Evolutionary conservation across 2,888 invertebrate genomes (phyloP).

Genomic region (Drosophila quinaria): DNA sequence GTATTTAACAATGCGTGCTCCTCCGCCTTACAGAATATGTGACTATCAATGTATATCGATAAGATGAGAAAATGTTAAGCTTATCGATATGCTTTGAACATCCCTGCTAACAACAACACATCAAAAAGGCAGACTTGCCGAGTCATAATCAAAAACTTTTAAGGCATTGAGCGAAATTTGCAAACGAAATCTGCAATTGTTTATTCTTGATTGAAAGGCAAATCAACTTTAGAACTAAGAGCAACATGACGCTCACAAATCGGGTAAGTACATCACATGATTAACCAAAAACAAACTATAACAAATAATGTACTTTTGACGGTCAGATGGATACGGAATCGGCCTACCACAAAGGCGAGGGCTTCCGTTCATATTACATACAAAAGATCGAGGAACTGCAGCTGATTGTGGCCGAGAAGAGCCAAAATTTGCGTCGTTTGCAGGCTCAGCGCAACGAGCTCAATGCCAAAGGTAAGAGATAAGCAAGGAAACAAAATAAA

Average conservation of each 20-base stretch:
- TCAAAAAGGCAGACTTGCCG: constrained; percentile 48
- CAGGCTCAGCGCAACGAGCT: constrained; percentile 99
- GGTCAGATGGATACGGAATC: constrained; percentile 84
- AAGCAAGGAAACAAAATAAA: too few relatives aligned
- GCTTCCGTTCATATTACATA: constrained; percentile 97
- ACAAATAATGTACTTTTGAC: background rate
- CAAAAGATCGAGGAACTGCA: constrained; percentile 99
- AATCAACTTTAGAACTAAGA: constrained; percentile 1
- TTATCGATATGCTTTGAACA: constrained; percentile 28
- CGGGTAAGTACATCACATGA: constrained; percentile 66
- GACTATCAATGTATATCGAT: background rate
- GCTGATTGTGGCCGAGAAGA: constrained; percentile 98
- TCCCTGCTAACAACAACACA: constrained; percentile 1
- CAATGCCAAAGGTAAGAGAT: constrained; percentile 95
- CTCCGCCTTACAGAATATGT: background rate
- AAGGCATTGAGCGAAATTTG: constrained; percentile 3
- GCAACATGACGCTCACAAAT: constrained; percentile 81
- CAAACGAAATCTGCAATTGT: background rate
- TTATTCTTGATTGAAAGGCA: constrained; percentile 2
- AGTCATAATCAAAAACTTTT: constrained; percentile 48
- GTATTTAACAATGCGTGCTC: background rate
- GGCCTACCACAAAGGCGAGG: constrained; percentile 88
- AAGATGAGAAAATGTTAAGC: background rate
- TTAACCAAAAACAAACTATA: background rate
- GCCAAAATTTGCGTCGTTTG: constrained; percentile 97